Evolutionary conservation across 2,888 invertebrate species (phyloP).

Genomic region (Diaperis boleti): DNA sequence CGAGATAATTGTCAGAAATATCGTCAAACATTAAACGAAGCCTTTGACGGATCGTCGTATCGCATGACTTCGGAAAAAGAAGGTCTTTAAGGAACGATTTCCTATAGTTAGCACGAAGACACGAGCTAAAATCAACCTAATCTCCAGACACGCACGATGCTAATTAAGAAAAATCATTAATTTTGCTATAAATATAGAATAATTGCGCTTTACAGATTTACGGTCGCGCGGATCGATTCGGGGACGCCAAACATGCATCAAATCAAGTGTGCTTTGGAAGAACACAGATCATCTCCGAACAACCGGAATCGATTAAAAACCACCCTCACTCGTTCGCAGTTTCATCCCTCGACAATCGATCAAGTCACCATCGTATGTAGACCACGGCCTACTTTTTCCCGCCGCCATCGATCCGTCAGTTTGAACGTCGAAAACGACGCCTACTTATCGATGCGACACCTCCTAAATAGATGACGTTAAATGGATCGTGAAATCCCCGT

Average conservation of each 20-base stretch:
- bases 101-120: constrained; percentile 56
- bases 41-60: constrained; percentile 63
- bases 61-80: constrained; percentile 58
- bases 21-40: constrained; percentile 60
- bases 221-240: constrained; percentile 14
- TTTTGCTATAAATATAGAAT: constrained; percentile 61
- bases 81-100: constrained; percentile 58
- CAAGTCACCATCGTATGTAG: not conserved
- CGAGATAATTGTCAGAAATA: constrained; percentile 56
- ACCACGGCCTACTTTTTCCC: constrained; percentile 6
- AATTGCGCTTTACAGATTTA: constrained; percentile 57
- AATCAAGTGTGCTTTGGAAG: no score
- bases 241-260: no score
- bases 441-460: constrained; percentile 42
- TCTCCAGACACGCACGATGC: constrained; percentile 61
- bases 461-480: constrained; percentile 51
- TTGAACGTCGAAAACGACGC: not conserved
- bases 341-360: constrained; percentile 13
- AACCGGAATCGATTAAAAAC: no score
- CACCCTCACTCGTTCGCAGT: no score
- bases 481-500: constrained; percentile 56
- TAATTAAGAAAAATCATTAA: constrained; percentile 66
- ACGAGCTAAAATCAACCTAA: constrained; percentile 57
- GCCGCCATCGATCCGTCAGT: constrained; percentile 9
- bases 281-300: no score